phyloP scores from a whole-genome alignment of 2,113 vertebrate species.

The Salvelinus fontinalis region DNA sequence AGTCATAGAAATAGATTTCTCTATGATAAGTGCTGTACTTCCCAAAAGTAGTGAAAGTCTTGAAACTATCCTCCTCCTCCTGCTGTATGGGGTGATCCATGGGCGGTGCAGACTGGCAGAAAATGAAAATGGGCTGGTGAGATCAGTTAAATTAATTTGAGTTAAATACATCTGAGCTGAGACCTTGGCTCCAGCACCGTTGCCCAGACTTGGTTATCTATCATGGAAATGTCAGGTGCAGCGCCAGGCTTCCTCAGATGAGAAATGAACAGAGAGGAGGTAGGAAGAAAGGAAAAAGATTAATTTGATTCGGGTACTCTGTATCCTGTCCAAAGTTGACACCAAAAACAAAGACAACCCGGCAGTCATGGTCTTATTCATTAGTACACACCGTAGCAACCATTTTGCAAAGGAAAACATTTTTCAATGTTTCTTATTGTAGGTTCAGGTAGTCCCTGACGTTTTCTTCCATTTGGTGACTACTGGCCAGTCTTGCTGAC shows the following conservation, averaged over 20 bases:
- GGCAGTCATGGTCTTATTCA: too few relatives aligned
- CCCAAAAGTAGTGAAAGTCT: too few relatives aligned
- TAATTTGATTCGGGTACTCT: background rate
- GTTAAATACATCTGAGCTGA: conserved; percentile 37
- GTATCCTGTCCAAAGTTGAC: background rate
- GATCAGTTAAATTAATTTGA: conserved; percentile 27
- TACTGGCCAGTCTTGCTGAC: too few relatives aligned
- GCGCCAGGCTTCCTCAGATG: conserved; percentile 35
- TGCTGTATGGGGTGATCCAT: conserved; percentile 35
- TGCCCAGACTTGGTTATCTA: conserved; percentile 33
- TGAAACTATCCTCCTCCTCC: background rate
- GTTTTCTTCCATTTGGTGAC: too few relatives aligned
- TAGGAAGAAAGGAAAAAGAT: conserved; percentile 1
- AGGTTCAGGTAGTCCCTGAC: too few relatives aligned
- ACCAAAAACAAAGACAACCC: background rate
- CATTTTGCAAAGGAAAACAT: too few relatives aligned
- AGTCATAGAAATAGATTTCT: too few relatives aligned
- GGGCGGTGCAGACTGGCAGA: conserved; percentile 25
- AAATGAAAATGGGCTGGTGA: conserved; percentile 13
- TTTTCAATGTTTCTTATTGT: too few relatives aligned
- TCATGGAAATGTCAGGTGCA: conserved; percentile 45
- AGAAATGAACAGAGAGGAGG: conserved; percentile 38
- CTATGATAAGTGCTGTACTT: too few relatives aligned
- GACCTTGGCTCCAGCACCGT: conserved; percentile 38
- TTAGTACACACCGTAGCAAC: too few relatives aligned